A percentile compares a stretch with the other conserved stretches of the same genome.
These are phyloP conservation scores for Cacajao melanocephalus DNA, from an alignment of 2,797 vertebrate species.

Conservation along the genomic window DNA sequence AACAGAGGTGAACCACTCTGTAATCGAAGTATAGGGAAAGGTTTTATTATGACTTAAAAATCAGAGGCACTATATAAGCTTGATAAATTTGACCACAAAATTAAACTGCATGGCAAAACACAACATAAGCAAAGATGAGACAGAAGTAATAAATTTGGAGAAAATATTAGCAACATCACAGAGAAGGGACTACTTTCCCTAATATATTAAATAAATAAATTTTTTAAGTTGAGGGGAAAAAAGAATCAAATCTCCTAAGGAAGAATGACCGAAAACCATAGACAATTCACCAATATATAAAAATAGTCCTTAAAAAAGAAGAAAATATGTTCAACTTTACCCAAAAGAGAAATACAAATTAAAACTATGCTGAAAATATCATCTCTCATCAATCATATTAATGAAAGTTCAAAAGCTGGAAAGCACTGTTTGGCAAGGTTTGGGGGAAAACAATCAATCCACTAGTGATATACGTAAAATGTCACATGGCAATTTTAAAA, in stretches of 20 bases:
- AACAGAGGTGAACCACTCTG: not conserved
- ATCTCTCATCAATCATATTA: not conserved
- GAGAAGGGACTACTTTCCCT: not conserved
- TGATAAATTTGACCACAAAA: not conserved
- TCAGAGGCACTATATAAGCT: not conserved
- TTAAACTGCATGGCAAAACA: not conserved
- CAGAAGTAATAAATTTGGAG: not conserved
- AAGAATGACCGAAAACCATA: conserved; percentile 11
- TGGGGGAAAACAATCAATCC: not conserved
- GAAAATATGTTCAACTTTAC: not conserved
- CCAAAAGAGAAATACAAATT: conserved; percentile 26
- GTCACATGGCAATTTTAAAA: not conserved
- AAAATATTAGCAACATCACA: not conserved
- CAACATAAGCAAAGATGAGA: not conserved
- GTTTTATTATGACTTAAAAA: not conserved
- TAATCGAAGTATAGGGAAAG: not conserved
- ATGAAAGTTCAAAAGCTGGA: not conserved
- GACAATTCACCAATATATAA: conserved; percentile 20
- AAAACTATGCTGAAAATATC: not conserved
- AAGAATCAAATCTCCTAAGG: not conserved
- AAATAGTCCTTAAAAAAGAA: not conserved
- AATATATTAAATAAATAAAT: not conserved
- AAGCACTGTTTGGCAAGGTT: not conserved
- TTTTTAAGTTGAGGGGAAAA: not conserved
- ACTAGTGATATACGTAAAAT: not conserved